Conservation (phyloP, 2,113 vertebrate species). For the Lanius ludovicianus region DNA sequence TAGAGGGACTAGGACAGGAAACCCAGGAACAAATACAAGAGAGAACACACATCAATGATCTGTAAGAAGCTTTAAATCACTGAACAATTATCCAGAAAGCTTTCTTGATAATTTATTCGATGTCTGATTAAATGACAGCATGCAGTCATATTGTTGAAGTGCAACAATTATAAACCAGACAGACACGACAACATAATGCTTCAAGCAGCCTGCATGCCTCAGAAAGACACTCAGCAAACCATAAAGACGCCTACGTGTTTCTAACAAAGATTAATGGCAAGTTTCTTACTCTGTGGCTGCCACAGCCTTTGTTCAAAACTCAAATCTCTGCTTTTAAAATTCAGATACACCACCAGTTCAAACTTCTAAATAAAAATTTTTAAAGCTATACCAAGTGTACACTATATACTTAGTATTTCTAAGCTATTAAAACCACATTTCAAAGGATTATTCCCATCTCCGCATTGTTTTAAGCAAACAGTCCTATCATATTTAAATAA, state of each 20-base stretch:
- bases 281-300: not conserved
- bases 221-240: constrained; percentile 36
- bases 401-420: not conserved
- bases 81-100: constrained; percentile 22
- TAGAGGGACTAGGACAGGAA: not conserved
- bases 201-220: constrained; percentile 39
- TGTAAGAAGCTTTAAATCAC: constrained; percentile 19
- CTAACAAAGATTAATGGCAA: constrained; percentile 17
- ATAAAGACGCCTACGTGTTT: constrained; percentile 29
- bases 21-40: not conserved
- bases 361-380: not conserved
- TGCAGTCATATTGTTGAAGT: constrained; percentile 46
- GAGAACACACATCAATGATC: not conserved
- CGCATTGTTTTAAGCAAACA: not conserved
- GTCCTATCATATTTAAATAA: not conserved
- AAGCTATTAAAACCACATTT: not conserved
- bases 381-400: not conserved
- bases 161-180: constrained; percentile 55
- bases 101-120: constrained; percentile 39
- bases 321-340: not conserved
- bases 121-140: constrained; percentile 50
- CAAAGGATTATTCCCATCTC: not conserved
- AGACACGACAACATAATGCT: constrained; percentile 53
- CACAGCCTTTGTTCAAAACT: constrained; percentile 7
- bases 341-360: not conserved